These are phyloP conservation scores for Thripadectes ignobilis DNA, from an alignment of 2,797 vertebrate species.

Conservation along the genomic window DNA sequence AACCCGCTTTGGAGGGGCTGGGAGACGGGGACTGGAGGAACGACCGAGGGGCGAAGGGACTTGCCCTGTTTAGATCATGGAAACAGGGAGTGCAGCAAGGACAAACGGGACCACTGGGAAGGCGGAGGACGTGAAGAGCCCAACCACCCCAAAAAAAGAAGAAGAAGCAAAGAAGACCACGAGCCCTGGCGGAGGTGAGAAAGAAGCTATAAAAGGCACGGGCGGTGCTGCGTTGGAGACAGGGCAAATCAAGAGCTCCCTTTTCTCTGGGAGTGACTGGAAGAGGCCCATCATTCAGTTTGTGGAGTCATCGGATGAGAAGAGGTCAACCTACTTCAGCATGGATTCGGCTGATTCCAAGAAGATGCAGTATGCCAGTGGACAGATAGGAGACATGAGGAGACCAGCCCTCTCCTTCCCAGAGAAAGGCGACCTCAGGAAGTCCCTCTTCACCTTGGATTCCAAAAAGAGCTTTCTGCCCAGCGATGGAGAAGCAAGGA, in stretches of 20 bases:
- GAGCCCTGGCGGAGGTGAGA: conserved; percentile 56
- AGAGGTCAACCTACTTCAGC: conserved; percentile 79
- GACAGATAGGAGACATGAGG: conserved; percentile 73
- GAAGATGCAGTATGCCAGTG: conserved; percentile 64
- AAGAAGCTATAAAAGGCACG: conserved; percentile 55
- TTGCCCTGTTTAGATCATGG: conserved; percentile 25
- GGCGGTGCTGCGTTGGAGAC: conserved; percentile 53
- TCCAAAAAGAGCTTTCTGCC: conserved; percentile 70
- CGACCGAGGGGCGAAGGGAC: not conserved
- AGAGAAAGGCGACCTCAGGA: conserved; percentile 76
- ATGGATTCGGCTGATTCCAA: conserved; percentile 74
- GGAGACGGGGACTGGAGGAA: not conserved
- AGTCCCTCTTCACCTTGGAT: conserved; percentile 74
- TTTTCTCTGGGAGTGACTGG: conserved; percentile 76
- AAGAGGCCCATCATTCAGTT: conserved; percentile 80
- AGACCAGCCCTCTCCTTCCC: conserved; percentile 68
- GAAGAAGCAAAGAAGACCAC: conserved; percentile 65
- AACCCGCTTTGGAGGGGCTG: not conserved
- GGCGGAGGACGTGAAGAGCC: conserved; percentile 65
- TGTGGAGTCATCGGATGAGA: conserved; percentile 77
- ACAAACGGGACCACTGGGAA: conserved; percentile 61
- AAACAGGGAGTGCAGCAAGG: conserved; percentile 56
- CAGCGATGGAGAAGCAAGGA: conserved; percentile 54
- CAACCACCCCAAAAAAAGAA: conserved; percentile 48
- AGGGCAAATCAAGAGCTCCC: conserved; percentile 71